Evolutionary conservation across 2,797 vertebrate species (phyloP).

Genomic region (Acrossocheilus fasciatus): DNA sequence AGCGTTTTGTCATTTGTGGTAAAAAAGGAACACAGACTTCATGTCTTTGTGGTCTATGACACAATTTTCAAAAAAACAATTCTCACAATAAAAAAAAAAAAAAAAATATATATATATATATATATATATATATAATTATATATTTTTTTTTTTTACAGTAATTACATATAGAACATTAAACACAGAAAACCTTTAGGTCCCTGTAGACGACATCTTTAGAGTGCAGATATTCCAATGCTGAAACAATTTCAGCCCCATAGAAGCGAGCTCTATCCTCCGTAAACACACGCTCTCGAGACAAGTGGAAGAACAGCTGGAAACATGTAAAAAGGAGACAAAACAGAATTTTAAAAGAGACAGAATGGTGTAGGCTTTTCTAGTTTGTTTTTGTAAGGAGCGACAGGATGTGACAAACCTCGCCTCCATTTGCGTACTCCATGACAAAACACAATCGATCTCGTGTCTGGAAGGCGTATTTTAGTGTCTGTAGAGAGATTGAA

Average conservation of each 20-base stretch:
- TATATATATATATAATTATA: too few relatives aligned
- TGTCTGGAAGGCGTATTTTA: constrained; percentile 97
- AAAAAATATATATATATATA: too few relatives aligned
- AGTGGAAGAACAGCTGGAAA: constrained; percentile 90
- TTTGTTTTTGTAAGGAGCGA: constrained; percentile 6
- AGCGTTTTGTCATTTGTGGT: not conserved
- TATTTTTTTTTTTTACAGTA: not conserved
- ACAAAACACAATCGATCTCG: constrained; percentile 94
- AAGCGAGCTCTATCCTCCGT: constrained; percentile 92
- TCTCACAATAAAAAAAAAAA: not conserved
- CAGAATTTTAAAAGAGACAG: constrained; percentile 19
- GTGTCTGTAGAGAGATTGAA: constrained; percentile 77
- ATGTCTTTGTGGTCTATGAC: constrained; percentile 22
- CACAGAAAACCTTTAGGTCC: constrained; percentile 91
- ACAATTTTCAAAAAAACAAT: constrained; percentile 15
- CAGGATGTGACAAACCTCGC: constrained; percentile 81
- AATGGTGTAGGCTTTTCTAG: not conserved
- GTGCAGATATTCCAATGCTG: constrained; percentile 93
- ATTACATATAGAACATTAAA: not conserved
- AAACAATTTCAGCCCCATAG: constrained; percentile 95
- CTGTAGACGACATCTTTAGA: constrained; percentile 94
- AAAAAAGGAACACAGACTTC: not conserved
- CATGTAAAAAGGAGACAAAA: not conserved
- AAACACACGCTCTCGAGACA: constrained; percentile 93
- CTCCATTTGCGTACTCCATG: constrained; percentile 97